A percentile compares a stretch with the other conserved stretches of the same genome.
Conservation (phyloP, 35 echinoderm and acorn worm species). For the Anneissia japonica region DNA sequence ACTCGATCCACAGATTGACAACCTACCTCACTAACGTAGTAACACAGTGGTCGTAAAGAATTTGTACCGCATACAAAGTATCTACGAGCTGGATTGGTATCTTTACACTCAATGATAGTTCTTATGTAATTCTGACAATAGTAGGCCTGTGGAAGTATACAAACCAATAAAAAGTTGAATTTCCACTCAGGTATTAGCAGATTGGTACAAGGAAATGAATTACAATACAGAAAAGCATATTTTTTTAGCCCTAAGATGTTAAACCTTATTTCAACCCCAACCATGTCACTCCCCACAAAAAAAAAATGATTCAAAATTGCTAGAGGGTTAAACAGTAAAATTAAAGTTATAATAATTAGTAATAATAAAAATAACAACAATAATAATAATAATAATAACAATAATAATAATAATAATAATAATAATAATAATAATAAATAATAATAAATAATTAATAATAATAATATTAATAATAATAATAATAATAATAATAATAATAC, state of each 20-base stretch:
- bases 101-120: not conserved
- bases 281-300: too few species aligned
- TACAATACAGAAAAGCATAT: too few species aligned
- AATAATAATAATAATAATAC: constrained; percentile 1
- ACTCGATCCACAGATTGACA: too few species aligned
- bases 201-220: too few species aligned
- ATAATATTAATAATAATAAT: constrained; percentile 1
- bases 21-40: not conserved
- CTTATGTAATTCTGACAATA: not conserved
- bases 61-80: not conserved
- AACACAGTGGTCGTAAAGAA: not conserved
- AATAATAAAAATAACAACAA: not conserved
- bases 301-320: too few species aligned
- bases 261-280: too few species aligned
- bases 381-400: constrained; percentile 1
- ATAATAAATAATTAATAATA: not conserved
- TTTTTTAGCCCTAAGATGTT: too few species aligned
- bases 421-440: not conserved
- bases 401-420: constrained; percentile 3
- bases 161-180: too few species aligned
- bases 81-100: not conserved
- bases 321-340: not conserved
- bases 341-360: not conserved
- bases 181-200: too few species aligned
- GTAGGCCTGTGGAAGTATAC: too few species aligned